Conservation (phyloP, 2,113 vertebrate species). For the Capra hircus region DNA sequence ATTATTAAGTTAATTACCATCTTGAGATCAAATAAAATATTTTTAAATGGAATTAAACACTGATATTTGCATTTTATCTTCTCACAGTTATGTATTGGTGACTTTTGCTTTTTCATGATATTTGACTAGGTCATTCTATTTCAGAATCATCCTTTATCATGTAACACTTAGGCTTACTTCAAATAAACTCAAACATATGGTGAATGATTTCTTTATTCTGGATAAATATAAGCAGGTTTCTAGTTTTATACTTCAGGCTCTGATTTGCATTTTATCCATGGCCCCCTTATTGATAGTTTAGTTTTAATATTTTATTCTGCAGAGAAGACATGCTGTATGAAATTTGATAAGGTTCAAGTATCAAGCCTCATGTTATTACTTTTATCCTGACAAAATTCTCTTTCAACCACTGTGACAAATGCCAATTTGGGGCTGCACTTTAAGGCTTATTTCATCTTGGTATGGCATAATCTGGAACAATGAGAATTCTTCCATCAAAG, state of each 20-base stretch:
- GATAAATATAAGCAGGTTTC: neutral
- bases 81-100: neutral
- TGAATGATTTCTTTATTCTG: neutral
- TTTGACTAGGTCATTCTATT: neutral
- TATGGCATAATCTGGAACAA: neutral
- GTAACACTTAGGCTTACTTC: neutral
- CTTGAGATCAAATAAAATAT: conserved; percentile 8
- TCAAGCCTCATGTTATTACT: neutral
- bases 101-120: neutral
- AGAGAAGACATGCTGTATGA: neutral
- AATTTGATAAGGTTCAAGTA: neutral
- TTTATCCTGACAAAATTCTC: neutral
- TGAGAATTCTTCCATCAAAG: neutral
- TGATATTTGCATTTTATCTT: neutral
- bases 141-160: neutral
- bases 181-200: neutral
- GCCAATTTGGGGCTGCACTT: neutral
- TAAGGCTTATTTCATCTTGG: neutral
- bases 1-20: conserved; percentile 52
- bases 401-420: neutral
- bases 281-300: neutral
- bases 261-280: neutral
- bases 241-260: neutral
- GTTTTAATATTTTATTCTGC: neutral
- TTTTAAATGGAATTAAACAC: conserved; percentile 12